Evolutionary conservation across 2,113 vertebrate genomes (phyloP), one percentile per base, ranked within the genome.

Genomic region (Podarcis raffonei): DNA sequence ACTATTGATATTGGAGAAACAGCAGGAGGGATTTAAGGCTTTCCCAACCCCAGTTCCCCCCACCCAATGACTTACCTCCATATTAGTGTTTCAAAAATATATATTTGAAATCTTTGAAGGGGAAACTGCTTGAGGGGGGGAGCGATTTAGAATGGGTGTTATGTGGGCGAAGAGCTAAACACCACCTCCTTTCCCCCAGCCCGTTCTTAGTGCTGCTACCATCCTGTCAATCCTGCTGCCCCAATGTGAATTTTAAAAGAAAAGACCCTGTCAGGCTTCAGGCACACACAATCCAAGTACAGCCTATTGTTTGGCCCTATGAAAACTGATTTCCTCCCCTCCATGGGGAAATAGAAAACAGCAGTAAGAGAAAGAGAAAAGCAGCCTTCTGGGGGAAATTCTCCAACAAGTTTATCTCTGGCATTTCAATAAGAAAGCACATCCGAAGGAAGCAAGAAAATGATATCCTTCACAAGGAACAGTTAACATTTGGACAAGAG

Each of bases 351-450:
- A 80, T 20, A 66, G n/a, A 81, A 25, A 93, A 25, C 68, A 90
- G 85, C 81, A 89, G 37, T 25, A 20, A 88, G 74, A 90, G 87
- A 93, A 93, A 90, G 80, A 92, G 90, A 84, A 87, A 93, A 91
- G 39, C 25, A 76, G 32, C 90, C 12, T 90, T 92, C 69, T 90
- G 91, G 89, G 86, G 93, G 93, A 91, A 91, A 91, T 71, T n/a
- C 81, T 77, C 74, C 76, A 91, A 16, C 11, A 6, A 62, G 79
- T 93, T 85, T 89, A 59, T 59, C 15, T 59, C 57, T 59, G 57
- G 57, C 57, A 59, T 59, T 59, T 59, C 12, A 16, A 94, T 87
- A 80, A 90, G 84, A 87, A 89, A 92, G 89, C 90, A 89, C 78
- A 80, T 66, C 89, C 86, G 15, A 92, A 15, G 32, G 83, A 35